Evolutionary conservation across 2,797 vertebrate genomes (phyloP).

Genomic region (Molothrus ater): DNA sequence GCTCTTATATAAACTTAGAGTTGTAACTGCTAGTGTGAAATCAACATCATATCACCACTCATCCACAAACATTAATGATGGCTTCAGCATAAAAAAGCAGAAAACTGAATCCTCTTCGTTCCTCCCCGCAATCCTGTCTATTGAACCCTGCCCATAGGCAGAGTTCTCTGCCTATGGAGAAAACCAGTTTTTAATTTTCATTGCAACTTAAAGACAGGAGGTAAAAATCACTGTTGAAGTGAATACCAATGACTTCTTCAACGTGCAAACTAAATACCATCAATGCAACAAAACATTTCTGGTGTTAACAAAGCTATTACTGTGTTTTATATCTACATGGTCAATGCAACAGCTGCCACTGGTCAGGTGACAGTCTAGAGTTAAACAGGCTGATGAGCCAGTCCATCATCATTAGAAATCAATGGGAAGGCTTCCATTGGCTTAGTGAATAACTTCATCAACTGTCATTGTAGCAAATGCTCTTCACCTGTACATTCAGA

Average conservation of each 20-base stretch:
- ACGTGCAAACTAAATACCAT: background rate
- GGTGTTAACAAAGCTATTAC: background rate
- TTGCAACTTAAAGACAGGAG: background rate
- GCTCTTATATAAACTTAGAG: background rate
- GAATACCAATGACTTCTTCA: background rate
- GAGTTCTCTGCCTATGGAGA: background rate
- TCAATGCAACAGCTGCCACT: background rate
- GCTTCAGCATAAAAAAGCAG: background rate
- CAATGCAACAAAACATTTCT: background rate
- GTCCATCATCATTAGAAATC: background rate
- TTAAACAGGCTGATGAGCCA: background rate
- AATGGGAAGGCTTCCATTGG: background rate
- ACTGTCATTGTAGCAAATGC: rapidly evolving
- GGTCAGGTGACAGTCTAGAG: background rate
- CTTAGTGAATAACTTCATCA: background rate
- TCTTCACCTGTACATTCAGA: background rate
- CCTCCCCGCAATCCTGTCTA: background rate
- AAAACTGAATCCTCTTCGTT: rapidly evolving
- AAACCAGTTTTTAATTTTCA: background rate
- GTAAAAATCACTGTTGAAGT: background rate
- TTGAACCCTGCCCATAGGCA: background rate
- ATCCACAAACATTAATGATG: background rate
- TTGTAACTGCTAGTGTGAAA: background rate
- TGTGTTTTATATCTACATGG: background rate
- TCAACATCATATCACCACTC: background rate